Evolutionary conservation across 1,140 invertebrate genomes (phyloP), one percentile per base, ranked within the genome.

Genomic region (Melanaphis sacchari): DNA sequence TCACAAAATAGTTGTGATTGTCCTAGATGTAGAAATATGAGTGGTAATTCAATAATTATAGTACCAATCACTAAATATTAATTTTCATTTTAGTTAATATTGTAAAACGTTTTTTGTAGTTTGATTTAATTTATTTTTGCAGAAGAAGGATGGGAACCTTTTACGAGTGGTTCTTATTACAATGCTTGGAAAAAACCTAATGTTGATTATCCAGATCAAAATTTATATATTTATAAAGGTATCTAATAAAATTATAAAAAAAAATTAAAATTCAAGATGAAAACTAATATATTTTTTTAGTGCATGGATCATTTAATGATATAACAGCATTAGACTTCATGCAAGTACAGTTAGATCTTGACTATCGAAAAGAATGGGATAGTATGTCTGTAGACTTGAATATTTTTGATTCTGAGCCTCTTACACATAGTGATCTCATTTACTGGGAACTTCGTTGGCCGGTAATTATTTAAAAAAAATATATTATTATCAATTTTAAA

Each of bases 391-490:
- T 97, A 21, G 95, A 97, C 90, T 95, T 98, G 81, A 95, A 96
- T 94, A 95, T 97, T 46, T 95, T 97, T 82, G 97, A 97, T 94
- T 96, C 96, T 40, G 96, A 98, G 95, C 96, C 96, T 36, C 94
- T 94, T 31, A 94, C 94, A 94, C 92, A 95, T 93, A 97, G 96
- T 90, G 97, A 98, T 95, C 95, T 98, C 43, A 96, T 98, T 90
- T 98, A 98, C 94, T 98, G 98, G 98, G 98, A 98, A 95, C 97
- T 98, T 95, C 95, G 97, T 94, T 98, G 98, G 97, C 98, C 98
- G 94, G 97, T 97, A 95, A 96, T 96, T 96, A 93, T 90, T 90
- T 46, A 46, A 31, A 40, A 81, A 31, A 26, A 46, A 22, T 36
- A 54, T 59, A 88, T 82, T 90, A 36, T 38, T 59, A 22, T 87